Percentiles rank a stretch among this genome's conserved stretches.
Evolutionary conservation across 2,888 invertebrate genomes (phyloP).

Genomic region (Melieria omissa): DNA sequence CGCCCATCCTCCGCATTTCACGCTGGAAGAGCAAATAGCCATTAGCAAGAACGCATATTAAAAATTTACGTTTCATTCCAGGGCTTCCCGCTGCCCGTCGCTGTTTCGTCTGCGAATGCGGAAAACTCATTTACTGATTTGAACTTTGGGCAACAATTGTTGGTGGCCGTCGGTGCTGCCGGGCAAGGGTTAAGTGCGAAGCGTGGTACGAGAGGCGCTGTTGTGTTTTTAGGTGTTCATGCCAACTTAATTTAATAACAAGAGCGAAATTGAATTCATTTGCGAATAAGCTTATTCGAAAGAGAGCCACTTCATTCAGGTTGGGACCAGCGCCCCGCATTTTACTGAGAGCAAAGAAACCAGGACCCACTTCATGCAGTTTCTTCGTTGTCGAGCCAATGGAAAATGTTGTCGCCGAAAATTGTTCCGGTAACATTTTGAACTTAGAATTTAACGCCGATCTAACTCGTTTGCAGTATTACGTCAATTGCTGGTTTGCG

Average conservation of each 20-base stretch:
- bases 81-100: background rate
- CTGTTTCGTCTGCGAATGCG: background rate
- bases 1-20: slow-evolving; percentile 2
- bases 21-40: slow-evolving; percentile 56
- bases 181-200: background rate
- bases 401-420: too few relatives aligned
- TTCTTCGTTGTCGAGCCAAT: too few relatives aligned
- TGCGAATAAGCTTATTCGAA: slow-evolving; percentile 51
- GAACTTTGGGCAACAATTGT: background rate
- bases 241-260: slow-evolving; percentile 64
- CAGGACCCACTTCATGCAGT: too few relatives aligned
- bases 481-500: background rate
- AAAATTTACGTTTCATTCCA: slow-evolving; percentile 61
- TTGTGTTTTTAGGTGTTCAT: slow-evolving; percentile 62
- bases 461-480: background rate
- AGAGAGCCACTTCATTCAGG: too few relatives aligned
- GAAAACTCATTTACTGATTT: slow-evolving; percentile 12
- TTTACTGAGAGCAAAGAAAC: too few relatives aligned
- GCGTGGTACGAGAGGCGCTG: background rate
- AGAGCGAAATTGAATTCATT: slow-evolving; percentile 64
- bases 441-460: too few relatives aligned
- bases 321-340: too few relatives aligned
- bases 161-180: background rate
- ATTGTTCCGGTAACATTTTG: too few relatives aligned
- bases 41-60: slow-evolving; percentile 66